Percentiles rank a stretch among this genome's conserved stretches.
phyloP scores from a whole-genome alignment of 2,113 vertebrate genomes.

The Atrichornis clamosus region DNA sequence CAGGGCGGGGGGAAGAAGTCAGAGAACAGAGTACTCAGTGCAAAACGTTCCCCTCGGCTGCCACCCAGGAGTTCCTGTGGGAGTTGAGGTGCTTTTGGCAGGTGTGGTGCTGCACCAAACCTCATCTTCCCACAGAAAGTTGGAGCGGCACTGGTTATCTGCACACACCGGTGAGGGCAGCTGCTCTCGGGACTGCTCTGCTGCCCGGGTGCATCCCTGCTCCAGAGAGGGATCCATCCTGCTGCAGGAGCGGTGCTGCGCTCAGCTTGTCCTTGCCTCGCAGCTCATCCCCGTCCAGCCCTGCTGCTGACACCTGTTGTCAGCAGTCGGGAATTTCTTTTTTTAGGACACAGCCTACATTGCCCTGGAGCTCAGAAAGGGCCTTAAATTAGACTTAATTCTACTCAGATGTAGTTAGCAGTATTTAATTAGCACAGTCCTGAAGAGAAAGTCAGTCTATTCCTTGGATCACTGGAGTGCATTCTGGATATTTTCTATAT shows the following conservation, averaged over 20 bases:
- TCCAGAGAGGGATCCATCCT: background rate
- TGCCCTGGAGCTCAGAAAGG: slow-evolving; percentile 43
- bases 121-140: background rate
- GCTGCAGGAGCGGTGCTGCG: background rate
- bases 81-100: background rate
- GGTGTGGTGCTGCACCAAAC: background rate
- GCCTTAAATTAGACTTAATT: slow-evolving; percentile 58
- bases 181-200: background rate
- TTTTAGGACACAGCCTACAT: slow-evolving; percentile 12
- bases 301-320: slow-evolving; percentile 62
- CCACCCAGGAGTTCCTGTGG: background rate
- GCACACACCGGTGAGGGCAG: background rate
- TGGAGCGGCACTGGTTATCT: background rate
- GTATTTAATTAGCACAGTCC: slow-evolving; percentile 49
- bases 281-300: slow-evolving; percentile 21
- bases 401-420: slow-evolving; percentile 57
- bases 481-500: slow-evolving; percentile 29
- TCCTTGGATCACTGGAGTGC: slow-evolving; percentile 9
- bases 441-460: slow-evolving; percentile 45
- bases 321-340: slow-evolving; percentile 48
- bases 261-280: slow-evolving; percentile 4
- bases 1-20: background rate
- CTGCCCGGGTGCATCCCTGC: background rate
- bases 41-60: background rate
- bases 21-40: background rate